Conservation (phyloP, 2,797 vertebrate species). For the Platalea minor region DNA sequence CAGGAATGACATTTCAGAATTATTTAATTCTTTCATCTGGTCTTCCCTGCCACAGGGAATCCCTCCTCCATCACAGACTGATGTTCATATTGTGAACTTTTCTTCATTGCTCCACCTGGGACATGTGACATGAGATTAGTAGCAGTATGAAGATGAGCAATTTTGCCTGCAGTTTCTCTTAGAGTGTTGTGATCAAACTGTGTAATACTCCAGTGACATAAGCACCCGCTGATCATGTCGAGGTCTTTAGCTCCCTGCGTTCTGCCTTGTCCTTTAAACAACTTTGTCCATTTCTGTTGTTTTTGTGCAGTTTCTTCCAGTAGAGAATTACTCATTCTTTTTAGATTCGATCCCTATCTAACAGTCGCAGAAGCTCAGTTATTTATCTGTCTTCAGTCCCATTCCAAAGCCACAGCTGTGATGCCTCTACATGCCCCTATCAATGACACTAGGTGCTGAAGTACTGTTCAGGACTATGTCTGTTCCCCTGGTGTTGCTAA, state of each 20-base stretch:
- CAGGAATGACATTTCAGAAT: neutral
- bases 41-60: neutral
- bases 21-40: neutral
- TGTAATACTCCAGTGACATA: neutral
- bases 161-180: neutral
- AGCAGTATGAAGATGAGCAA: neutral
- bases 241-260: neutral
- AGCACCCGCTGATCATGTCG: accelerated
- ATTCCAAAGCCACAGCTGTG: neutral
- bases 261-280: neutral
- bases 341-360: neutral
- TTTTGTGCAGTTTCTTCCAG: neutral
- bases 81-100: neutral
- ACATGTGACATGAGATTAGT: neutral
- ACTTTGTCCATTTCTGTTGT: neutral
- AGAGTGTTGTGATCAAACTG: neutral
- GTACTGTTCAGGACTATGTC: neutral
- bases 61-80: neutral
- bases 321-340: neutral
- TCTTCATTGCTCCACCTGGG: neutral
- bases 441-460: neutral
- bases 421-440: no score
- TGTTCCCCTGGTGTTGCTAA: neutral
- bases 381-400: neutral
- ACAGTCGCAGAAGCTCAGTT: neutral